A percentile compares a stretch with the other conserved stretches of the same genome.
These are phyloP conservation scores for Cololabis saira DNA, from an alignment of 2,113 vertebrate species.

Conservation along the genomic window DNA sequence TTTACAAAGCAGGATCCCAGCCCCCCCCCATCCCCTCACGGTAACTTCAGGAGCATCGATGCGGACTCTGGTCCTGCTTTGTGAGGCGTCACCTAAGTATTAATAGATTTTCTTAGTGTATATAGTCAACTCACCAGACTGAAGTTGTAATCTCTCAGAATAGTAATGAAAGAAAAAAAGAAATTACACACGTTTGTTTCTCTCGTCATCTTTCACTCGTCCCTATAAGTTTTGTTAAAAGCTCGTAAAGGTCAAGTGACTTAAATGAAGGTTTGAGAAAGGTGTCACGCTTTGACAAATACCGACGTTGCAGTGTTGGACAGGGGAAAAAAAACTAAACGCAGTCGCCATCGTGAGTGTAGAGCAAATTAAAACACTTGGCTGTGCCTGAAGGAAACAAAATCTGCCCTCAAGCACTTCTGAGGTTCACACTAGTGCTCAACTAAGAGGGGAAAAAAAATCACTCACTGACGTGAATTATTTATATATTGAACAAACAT, in stretches of 20 bases:
- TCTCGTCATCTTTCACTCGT: constrained; percentile 4
- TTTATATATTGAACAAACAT: too few species aligned
- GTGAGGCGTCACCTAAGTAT: constrained; percentile 46
- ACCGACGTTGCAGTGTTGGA: too few species aligned
- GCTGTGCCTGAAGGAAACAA: too few species aligned
- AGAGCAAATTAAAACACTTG: too few species aligned
- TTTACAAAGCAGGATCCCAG: constrained; percentile 32
- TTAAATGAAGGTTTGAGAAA: too few species aligned
- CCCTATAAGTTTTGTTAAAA: background rate
- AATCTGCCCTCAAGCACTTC: too few species aligned
- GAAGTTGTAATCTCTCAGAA: constrained; percentile 61
- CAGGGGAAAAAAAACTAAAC: too few species aligned
- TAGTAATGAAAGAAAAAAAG: constrained; percentile 33
- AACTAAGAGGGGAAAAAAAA: too few species aligned
- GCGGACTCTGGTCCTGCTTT: constrained; percentile 19
- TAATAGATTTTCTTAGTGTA: constrained; percentile 71
- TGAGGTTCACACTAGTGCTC: too few species aligned
- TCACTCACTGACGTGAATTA: too few species aligned
- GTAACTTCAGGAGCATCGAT: background rate
- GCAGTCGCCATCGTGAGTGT: too few species aligned
- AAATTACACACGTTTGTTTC: constrained; percentile 35
- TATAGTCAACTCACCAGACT: constrained; percentile 59
- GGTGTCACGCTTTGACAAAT: too few species aligned
- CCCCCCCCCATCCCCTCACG: background rate
- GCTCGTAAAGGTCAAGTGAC: background rate